Evolutionary conservation across 2,888 invertebrate species (phyloP), one percentile per base, ranked within the genome.

Genomic region (Pogonocherus hispidulus): DNA sequence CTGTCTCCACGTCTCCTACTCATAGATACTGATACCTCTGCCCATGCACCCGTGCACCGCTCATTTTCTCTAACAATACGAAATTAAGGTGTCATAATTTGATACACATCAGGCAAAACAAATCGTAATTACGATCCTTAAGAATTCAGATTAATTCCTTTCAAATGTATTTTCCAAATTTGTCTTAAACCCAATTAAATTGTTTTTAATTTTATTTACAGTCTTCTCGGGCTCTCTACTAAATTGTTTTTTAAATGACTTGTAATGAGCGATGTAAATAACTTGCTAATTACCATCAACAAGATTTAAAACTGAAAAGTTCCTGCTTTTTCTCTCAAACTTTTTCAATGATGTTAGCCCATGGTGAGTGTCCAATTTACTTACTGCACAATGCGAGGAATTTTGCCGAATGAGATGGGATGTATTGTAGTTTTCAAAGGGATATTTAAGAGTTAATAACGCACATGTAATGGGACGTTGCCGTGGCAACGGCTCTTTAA

Each of bases 231-330:
- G 47, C 47, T 44, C 16, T 11, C 32, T 47, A n/a, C 18, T 18
- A 47, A 46, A 59, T 59, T 59, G 59, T 59, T 47, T 59, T 56
- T 59, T 47, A 59, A 59, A 27, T 18, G 59, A 59, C 56, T 41
- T 41, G 35, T 22, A 37, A 32, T 46, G 47, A 22, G 44, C 8
- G 44, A 32, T 1, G 56, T 56, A 56, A 56, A 56, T 56, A 56
- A 11, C 56, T 23, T 14, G 9, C 23, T 56, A 56, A 56, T 56
- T 59, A 47, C 14, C 54, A n/a, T 5, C 19, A 20, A 37, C 35
- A 35, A 16, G 18, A 54, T 35, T 35, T 35, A 37, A 54, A 19
- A 19, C 19, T 54, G 19, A 35, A 35, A 35, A 37, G 16, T 54
- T 54, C 19, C 5, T 9, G 5, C 9, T 27, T 16, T 54, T 54